Evolutionary conservation across 2,797 vertebrate genomes (phyloP).

Genomic region (Melopsittacus undulatus): DNA sequence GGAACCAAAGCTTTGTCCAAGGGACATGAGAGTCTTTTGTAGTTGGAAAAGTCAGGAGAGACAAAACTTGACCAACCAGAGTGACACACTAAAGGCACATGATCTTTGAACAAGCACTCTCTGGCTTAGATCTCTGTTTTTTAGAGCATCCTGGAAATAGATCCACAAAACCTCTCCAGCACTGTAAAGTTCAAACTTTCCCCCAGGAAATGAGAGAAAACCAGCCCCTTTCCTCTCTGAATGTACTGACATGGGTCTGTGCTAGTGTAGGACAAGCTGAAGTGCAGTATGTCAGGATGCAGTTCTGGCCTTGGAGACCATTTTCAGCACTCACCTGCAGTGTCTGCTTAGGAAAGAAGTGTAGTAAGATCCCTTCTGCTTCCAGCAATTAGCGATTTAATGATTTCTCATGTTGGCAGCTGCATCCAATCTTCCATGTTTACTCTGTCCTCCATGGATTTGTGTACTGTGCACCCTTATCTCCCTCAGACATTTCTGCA

Average conservation of each 20-base stretch:
- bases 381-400: neutral
- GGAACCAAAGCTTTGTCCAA: neutral
- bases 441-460: neutral
- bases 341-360: neutral
- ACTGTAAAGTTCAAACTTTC: neutral
- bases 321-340: neutral
- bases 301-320: neutral
- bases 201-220: neutral
- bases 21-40: neutral
- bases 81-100: neutral
- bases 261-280: neutral
- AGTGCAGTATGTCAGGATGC: neutral
- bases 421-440: neutral
- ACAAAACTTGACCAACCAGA: neutral
- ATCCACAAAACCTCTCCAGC: neutral
- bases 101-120: neutral
- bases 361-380: neutral
- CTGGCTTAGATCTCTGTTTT: neutral
- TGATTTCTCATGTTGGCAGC: fast-evolving
- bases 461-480: fast-evolving
- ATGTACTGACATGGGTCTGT: fast-evolving
- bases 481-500: neutral
- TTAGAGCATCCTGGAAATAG: neutral
- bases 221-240: fast-evolving
- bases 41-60: neutral